Conservation (phyloP, 2,888 invertebrate genomes). For the Lasioglossum malachurum region DNA sequence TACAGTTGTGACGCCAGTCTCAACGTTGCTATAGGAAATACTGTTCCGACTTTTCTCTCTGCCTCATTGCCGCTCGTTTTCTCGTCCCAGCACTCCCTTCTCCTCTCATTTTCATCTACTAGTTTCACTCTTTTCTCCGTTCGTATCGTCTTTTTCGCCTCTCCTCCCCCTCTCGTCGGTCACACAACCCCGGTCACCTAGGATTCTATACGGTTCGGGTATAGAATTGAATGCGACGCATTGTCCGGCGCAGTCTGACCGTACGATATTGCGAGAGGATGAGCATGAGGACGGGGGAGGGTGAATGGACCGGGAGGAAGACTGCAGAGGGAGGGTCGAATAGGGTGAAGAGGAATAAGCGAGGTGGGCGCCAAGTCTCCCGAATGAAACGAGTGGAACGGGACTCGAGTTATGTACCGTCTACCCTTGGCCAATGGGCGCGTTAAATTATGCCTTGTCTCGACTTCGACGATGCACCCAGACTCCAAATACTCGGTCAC, state of each 20-base stretch:
- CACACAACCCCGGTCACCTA: slow-evolving; percentile 50
- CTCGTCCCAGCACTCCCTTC: neutral
- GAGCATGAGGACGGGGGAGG: slow-evolving; percentile 33
- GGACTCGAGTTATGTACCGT: slow-evolving; percentile 74
- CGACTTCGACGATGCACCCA: slow-evolving; percentile 67
- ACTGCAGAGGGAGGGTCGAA: slow-evolving; percentile 68
- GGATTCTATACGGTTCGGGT: slow-evolving; percentile 63
- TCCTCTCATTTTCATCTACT: neutral
- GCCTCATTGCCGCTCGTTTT: neutral
- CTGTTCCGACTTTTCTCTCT: slow-evolving; percentile 9
- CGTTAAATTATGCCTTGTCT: slow-evolving; percentile 78
- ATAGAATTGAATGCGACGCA: slow-evolving; percentile 81
- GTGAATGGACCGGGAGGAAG: slow-evolving; percentile 48
- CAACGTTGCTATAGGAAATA: neutral
- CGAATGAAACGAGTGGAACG: slow-evolving; percentile 72
- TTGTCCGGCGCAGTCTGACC: slow-evolving; percentile 82
- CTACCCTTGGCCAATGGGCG: slow-evolving; percentile 73
- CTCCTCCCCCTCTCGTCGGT: slow-evolving; percentile 28
- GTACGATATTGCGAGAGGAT: slow-evolving; percentile 79
- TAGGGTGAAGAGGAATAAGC: slow-evolving; percentile 71
- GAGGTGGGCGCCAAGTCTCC: slow-evolving; percentile 70
- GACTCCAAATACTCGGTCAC: slow-evolving; percentile 56
- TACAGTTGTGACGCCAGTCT: neutral
- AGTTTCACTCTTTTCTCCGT: neutral
- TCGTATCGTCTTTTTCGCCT: neutral